These are phyloP conservation scores for Capitulum mitella DNA, from an alignment of 2,888 invertebrate genomes.

Conservation along the genomic window DNA sequence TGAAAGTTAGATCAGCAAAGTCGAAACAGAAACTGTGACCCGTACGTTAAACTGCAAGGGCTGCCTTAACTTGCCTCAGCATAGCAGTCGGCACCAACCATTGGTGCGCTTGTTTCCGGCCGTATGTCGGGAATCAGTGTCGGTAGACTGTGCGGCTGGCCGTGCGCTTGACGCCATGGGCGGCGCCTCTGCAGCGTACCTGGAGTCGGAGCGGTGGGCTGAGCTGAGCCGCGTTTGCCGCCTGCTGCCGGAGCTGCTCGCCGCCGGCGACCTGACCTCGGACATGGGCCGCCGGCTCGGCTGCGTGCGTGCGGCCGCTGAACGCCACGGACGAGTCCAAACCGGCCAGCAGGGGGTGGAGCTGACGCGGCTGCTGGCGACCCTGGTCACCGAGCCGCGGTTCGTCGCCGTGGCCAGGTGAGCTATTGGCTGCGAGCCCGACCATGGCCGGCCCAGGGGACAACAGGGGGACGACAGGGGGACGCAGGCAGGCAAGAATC, in stretches of 20 bases:
- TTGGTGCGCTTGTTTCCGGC: too few relatives aligned
- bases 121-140: too few relatives aligned
- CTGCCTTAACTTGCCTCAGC: too few relatives aligned
- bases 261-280: conserved; percentile 34
- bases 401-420: conserved; percentile 39
- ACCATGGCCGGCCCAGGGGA: too few relatives aligned
- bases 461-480: too few relatives aligned
- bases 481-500: too few relatives aligned
- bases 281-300: conserved; percentile 41
- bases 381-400: conserved; percentile 41
- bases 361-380: conserved; percentile 40
- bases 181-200: not conserved
- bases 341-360: conserved; percentile 35
- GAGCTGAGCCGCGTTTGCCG: conserved; percentile 24
- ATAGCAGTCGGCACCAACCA: too few relatives aligned
- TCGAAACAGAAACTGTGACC: too few relatives aligned
- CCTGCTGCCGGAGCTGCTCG: conserved; percentile 34
- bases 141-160: too few relatives aligned
- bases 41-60: too few relatives aligned
- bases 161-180: too few relatives aligned
- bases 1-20: too few relatives aligned
- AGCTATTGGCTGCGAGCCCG: conserved; percentile 34
- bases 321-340: conserved; percentile 34
- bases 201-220: not conserved
- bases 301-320: conserved; percentile 35